These are phyloP conservation scores for Pseudachorutes palmiensis DNA, from an alignment of 1,140 invertebrate species.

Conservation along the genomic window DNA sequence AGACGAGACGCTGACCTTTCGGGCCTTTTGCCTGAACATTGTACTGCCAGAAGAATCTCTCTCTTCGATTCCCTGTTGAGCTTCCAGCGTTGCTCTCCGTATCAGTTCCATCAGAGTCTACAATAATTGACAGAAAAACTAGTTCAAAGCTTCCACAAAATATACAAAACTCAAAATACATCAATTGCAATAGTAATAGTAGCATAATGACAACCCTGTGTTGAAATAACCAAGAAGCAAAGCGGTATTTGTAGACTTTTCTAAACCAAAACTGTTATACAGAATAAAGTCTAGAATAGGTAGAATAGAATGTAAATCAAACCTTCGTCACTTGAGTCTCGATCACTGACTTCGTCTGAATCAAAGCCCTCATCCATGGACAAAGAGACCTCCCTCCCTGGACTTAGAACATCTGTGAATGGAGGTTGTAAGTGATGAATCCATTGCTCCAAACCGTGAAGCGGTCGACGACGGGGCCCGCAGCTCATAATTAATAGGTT, in stretches of 20 bases:
- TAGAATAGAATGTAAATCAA: no score
- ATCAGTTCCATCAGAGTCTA: constrained; percentile 38
- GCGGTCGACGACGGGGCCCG: no score
- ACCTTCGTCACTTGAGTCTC: constrained; percentile 70
- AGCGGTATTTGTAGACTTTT: no score
- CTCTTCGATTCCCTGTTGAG: constrained; percentile 40
- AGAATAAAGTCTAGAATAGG: no score
- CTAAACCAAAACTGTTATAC: no score
- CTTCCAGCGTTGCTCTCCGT: constrained; percentile 37
- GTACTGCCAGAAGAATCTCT: constrained; percentile 95
- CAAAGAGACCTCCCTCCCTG: constrained; percentile 68
- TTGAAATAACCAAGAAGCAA: no score
- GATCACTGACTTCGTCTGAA: constrained; percentile 66
- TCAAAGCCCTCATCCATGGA: constrained; percentile 62
- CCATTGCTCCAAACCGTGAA: neutral
- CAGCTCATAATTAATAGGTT: no score
- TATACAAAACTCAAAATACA: no score
- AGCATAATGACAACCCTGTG: no score
- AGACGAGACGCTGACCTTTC: constrained; percentile 75
- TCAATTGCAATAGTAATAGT: no score
- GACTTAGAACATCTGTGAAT: constrained; percentile 61
- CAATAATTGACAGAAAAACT: no score
- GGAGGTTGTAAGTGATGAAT: neutral
- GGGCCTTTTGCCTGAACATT: constrained; percentile 97
- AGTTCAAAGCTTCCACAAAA: no score